phyloP scores from a whole-genome alignment of 1,140 invertebrate genomes.

The Drosophila navojoa region DNA sequence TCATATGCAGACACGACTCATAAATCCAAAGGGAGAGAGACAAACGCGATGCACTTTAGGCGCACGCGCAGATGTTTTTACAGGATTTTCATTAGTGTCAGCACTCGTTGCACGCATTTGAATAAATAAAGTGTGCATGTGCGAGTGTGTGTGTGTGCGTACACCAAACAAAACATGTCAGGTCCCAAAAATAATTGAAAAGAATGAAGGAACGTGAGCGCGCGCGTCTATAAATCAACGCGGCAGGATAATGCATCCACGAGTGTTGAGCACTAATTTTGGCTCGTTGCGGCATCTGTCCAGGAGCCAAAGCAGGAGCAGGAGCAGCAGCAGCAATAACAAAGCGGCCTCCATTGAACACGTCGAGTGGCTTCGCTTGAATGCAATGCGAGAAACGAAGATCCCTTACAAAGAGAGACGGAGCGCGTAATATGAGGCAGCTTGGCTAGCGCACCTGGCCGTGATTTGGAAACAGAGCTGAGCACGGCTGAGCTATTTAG shows the following conservation, averaged over 20 bases:
- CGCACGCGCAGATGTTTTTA: constrained; percentile 70
- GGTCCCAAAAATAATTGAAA: constrained; percentile 64
- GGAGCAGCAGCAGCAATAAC: neutral
- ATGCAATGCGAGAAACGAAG: constrained; percentile 58
- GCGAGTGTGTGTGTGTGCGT: constrained; percentile 8
- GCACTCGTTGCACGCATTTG: constrained; percentile 64
- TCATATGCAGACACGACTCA: constrained; percentile 13
- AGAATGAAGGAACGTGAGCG: constrained; percentile 41
- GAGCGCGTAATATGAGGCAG: constrained; percentile 21
- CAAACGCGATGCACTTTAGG: constrained; percentile 37
- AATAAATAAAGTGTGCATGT: constrained; percentile 57
- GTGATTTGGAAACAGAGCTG: constrained; percentile 50
- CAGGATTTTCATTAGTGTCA: constrained; percentile 68
- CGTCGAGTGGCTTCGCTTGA: constrained; percentile 55
- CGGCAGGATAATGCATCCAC: constrained; percentile 64
- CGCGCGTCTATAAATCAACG: constrained; percentile 68
- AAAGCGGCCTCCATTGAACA: neutral
- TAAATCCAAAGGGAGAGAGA: constrained; percentile 2
- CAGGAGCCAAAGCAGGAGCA: constrained; percentile 17
- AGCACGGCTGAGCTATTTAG: constrained; percentile 44
- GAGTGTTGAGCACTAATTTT: constrained; percentile 74
- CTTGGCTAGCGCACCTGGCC: constrained; percentile 50
- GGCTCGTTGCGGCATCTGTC: constrained; percentile 56
- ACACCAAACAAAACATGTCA: constrained; percentile 64
- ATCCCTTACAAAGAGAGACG: constrained; percentile 43